Evolutionary conservation across 2,797 vertebrate genomes (phyloP).

Genomic region (Limosa lapponica): DNA sequence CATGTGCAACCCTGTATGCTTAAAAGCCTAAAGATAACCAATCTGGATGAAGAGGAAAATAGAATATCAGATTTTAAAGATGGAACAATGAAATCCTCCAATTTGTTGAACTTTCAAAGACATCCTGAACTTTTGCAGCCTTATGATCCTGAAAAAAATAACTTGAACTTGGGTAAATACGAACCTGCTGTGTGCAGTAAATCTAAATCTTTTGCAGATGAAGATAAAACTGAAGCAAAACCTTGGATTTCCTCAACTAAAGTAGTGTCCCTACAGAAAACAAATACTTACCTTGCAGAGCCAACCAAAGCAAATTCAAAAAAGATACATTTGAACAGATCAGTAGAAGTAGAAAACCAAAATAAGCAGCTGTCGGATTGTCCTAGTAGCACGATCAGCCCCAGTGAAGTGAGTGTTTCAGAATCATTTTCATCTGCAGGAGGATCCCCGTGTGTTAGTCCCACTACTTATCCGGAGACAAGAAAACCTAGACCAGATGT

Average conservation of each 20-base stretch:
- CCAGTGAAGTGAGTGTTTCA: conserved; percentile 58
- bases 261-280: conserved; percentile 42
- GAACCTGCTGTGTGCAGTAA: conserved; percentile 68
- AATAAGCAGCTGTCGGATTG: conserved; percentile 73
- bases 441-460: conserved; percentile 70
- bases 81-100: conserved; percentile 73
- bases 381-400: conserved; percentile 31
- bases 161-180: conserved; percentile 73
- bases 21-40: conserved; percentile 78
- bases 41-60: conserved; percentile 74
- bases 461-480: conserved; percentile 78
- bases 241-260: conserved; percentile 73
- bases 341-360: conserved; percentile 49
- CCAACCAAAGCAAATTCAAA: conserved; percentile 65
- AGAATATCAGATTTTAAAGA: conserved; percentile 71
- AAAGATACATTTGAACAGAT: conserved; percentile 40
- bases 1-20: conserved; percentile 66
- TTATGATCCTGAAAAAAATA: conserved; percentile 88
- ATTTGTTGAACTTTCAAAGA: conserved; percentile 90
- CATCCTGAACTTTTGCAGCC: conserved; percentile 93
- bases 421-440: conserved; percentile 56
- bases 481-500: conserved; percentile 85
- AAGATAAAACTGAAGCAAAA: conserved; percentile 45
- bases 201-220: conserved; percentile 59
- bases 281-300: conserved; percentile 15